A percentile compares a stretch with the other conserved stretches of the same genome.
phyloP scores from a whole-genome alignment of 2,888 invertebrate species.

The Drosophila greeni region DNA sequence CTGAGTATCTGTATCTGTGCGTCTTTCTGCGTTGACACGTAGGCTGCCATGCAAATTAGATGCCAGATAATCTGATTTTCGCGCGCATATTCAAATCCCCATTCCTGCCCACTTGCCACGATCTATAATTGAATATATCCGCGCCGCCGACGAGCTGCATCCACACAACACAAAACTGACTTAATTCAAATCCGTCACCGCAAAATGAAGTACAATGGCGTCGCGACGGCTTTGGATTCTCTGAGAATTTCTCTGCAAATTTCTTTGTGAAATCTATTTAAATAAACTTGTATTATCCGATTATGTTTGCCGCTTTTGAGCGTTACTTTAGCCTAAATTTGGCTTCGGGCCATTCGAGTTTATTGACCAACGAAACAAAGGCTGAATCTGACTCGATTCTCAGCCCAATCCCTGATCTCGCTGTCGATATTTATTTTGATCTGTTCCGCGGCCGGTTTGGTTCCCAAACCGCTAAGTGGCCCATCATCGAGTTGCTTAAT shows the following conservation, averaged over 20 bases:
- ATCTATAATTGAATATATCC: slow-evolving; percentile 66
- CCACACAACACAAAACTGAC: slow-evolving; percentile 15
- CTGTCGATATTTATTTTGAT: slow-evolving; percentile 21
- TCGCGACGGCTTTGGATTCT: slow-evolving; percentile 9
- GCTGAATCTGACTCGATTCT: not conserved
- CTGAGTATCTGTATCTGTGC: slow-evolving; percentile 7
- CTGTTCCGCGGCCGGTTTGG: slow-evolving; percentile 22
- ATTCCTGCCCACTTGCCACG: slow-evolving; percentile 44
- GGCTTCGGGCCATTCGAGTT: slow-evolving; percentile 40
- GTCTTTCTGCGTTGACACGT: slow-evolving; percentile 35
- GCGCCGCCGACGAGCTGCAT: slow-evolving; percentile 30
- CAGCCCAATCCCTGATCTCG: slow-evolving; percentile 4
- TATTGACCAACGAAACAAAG: slow-evolving; percentile 38
- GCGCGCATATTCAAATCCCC: slow-evolving; percentile 52
- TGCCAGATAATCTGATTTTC: slow-evolving; percentile 40
- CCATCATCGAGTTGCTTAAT: slow-evolving; percentile 49
- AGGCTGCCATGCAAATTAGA: slow-evolving; percentile 53
- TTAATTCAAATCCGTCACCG: slow-evolving; percentile 34
- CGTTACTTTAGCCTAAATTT: slow-evolving; percentile 13
- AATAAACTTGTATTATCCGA: slow-evolving; percentile 24
- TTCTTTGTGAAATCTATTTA: slow-evolving; percentile 35
- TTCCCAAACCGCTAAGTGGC: slow-evolving; percentile 20
- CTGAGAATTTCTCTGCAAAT: slow-evolving; percentile 29
- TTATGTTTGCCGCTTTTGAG: slow-evolving; percentile 20
- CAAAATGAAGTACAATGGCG: slow-evolving; percentile 35